Evolutionary conservation across 92 coral and sea anemone genomes (phyloP), one percentile per base, ranked within the genome.

Genomic region (Muricea muricata): DNA sequence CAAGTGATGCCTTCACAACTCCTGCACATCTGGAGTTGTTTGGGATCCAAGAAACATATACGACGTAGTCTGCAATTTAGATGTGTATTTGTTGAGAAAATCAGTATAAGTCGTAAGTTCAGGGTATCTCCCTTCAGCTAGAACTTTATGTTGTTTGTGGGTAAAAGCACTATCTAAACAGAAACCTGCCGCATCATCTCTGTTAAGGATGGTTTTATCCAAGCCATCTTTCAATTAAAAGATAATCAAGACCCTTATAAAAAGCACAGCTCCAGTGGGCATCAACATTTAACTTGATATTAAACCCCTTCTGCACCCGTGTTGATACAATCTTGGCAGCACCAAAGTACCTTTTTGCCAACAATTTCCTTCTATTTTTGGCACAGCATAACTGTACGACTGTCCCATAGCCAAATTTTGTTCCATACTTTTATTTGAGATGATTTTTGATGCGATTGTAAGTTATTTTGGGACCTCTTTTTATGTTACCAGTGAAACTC

Each of bases 201-300:
- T 45, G 34, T 80, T 80, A 24, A 81, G 37, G 40, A 81, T 35
- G 47, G 33, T 47, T 28, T 81, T 81, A 47, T 81, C 73, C 25
- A 40, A 37, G 42, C 85, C 85, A 66, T 80, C 75, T 80, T 30
- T 61, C 40, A 63, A 40, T 25, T 81, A 77, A n/a, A 21, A 81
- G 68, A 41, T 47, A 81, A 37, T 81, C 85, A n/a, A 81, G 61
- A 28, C 63, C 75, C 52, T 65, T 81, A 46, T 65, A 81, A 23
- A 81, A 81, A 34, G 85, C 85, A 37, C 85, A 63, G 57, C 85
- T 81, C 67, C 85, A 81, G 50, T 81, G 85, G 58, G 85, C 85
- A 81, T 67, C 85, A 41, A 67, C 58, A 31, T 81, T 67, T 58
- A 81, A 57, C 70, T 83, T 83, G 31, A 82, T 46, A 8, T 10